Evolutionary conservation across 2,113 vertebrate species (phyloP), one percentile per base, ranked within the genome.

Genomic region (Pelmatolapia mariae): DNA sequence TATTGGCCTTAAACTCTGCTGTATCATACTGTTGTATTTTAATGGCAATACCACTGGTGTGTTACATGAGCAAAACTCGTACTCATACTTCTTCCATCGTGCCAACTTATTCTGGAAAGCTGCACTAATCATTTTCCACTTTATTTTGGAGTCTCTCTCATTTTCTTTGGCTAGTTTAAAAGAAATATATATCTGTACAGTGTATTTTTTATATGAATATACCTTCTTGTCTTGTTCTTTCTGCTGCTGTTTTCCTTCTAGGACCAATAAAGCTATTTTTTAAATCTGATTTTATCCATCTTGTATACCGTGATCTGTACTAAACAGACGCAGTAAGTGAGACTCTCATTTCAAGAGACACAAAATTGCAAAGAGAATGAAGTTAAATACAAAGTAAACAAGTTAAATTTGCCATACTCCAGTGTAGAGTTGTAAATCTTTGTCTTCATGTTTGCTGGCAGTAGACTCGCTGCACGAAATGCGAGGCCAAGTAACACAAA

Each of bases 361-460:
- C 4, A 24, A 33, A 24, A 52, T 59, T 81, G 11, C 18, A 26
- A 53, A 56, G 11, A 71, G 10, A 7, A 47, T 73, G 5, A 82
- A 4, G 12, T 63, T 50, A 29, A 36, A 18, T 33, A 24, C 13
- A 15, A 31, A n/a, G 10, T 52, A 81, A 82, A 63, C 22, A 1
- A 52, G 10, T 78, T 31, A 31, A 50, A 78, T 78, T 78, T 50
- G 29, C 6, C 10, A 13, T 19, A 43, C 24, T 80, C 40, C 18
- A 80, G 16, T 57, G 19, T 5, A 8, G 16, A 85, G 57, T 29
- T 87, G 71, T 81, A 78, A 68, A 82, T 82, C 76, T 61, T 22
- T 22, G 79, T 54, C 52, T 71, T 76, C 40, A 45, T 86, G 84
- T 88, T 92, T 89, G n/a, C 79, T 81, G 54, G 66, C 85, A 53